These are phyloP conservation scores for Pollimyrus isidori DNA, from an alignment of 2,113 vertebrate genomes.

Conservation along the genomic window DNA sequence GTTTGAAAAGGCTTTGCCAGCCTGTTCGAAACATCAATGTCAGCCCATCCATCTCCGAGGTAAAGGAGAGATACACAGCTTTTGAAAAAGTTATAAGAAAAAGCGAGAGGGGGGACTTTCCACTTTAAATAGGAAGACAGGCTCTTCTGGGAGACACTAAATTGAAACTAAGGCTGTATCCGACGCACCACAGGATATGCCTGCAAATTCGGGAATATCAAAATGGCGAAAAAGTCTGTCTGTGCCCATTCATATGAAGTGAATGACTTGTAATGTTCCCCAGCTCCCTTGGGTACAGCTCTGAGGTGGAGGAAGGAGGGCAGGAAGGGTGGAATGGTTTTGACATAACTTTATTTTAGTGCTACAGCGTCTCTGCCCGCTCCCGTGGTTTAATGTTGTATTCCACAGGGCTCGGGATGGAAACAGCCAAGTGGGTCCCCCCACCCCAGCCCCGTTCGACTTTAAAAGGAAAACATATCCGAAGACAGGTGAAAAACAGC, in stretches of 20 bases:
- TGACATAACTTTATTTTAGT: constrained; percentile 95
- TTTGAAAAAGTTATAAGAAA: constrained; percentile 52
- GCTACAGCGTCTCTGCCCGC: constrained; percentile 78
- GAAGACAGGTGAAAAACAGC: constrained; percentile 87
- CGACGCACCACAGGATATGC: constrained; percentile 93
- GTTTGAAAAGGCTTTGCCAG: constrained; percentile 55
- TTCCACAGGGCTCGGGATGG: constrained; percentile 76
- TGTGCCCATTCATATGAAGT: constrained; percentile 93
- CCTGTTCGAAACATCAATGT: constrained; percentile 68
- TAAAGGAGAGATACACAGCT: constrained; percentile 48
- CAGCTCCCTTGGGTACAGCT: constrained; percentile 72
- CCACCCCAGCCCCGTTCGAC: constrained; percentile 53
- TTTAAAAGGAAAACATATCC: constrained; percentile 83
- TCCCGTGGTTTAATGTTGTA: constrained; percentile 82
- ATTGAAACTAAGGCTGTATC: constrained; percentile 98
- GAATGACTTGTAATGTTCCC: constrained; percentile 89
- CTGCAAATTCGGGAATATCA: constrained; percentile 88
- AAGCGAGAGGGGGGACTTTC: constrained; percentile 58
- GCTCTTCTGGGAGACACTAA: constrained; percentile 84
- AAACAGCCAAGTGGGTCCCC: constrained; percentile 82
- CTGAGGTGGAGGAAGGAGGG: constrained; percentile 73
- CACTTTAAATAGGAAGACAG: constrained; percentile 77
- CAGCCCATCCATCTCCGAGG: constrained; percentile 67
- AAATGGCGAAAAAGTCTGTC: constrained; percentile 97
- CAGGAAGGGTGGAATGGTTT: constrained; percentile 94